Percentiles rank a stretch among this genome's conserved stretches.
Conservation (phyloP, 1,140 invertebrate genomes). For the Antheraea mylitta region DNA sequence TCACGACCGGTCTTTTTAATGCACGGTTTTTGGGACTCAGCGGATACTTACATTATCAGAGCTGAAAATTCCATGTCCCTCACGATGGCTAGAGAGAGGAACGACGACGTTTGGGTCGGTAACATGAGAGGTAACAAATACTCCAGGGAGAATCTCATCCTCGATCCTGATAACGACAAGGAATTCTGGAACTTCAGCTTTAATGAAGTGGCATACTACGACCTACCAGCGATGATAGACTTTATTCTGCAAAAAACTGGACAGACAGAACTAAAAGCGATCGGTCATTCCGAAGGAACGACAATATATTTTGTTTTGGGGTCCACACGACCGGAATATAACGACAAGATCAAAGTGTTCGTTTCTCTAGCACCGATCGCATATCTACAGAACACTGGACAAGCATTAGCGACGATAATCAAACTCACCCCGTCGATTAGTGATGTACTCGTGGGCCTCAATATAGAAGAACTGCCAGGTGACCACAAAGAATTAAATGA, state of each 20-base stretch:
- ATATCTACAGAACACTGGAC: constrained; percentile 25
- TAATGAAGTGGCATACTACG: constrained; percentile 81
- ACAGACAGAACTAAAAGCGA: constrained; percentile 76
- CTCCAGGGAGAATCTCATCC: constrained; percentile 77
- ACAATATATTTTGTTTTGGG: constrained; percentile 74
- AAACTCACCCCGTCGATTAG: background rate
- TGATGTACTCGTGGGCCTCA: background rate
- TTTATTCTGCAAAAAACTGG: constrained; percentile 73
- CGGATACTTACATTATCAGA: constrained; percentile 81
- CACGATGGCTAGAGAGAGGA: constrained; percentile 69
- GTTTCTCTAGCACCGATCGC: constrained; percentile 35
- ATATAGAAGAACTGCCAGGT: constrained; percentile 4
- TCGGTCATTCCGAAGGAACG: constrained; percentile 85
- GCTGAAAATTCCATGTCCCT: constrained; percentile 71
- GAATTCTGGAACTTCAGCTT: constrained; percentile 80
- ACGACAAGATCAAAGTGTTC: constrained; percentile 59
- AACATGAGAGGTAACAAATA: constrained; percentile 86
- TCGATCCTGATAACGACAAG: constrained; percentile 61
- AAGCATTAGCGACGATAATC: background rate
- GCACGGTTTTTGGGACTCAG: constrained; percentile 84
- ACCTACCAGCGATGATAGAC: constrained; percentile 80
- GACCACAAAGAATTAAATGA: background rate
- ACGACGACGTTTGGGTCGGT: constrained; percentile 84
- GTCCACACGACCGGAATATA: constrained; percentile 72
- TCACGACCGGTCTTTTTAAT: constrained; percentile 79